A percentile compares a stretch with the other conserved stretches of the same genome.
These are phyloP conservation scores for Ricordea florida DNA, from an alignment of 92 coral and sea anemone species.

Conservation along the genomic window DNA sequence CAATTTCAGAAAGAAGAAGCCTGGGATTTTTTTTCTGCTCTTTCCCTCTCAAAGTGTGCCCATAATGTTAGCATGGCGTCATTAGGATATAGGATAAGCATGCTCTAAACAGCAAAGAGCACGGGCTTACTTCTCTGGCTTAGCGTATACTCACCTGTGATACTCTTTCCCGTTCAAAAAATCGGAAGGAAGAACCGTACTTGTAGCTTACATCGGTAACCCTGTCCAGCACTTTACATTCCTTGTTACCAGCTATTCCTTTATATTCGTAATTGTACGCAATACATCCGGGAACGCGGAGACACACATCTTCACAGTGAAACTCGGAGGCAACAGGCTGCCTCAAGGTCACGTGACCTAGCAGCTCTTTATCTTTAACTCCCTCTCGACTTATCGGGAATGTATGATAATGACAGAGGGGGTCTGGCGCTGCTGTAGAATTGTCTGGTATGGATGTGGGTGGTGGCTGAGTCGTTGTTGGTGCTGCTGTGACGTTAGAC, in stretches of 20 bases:
- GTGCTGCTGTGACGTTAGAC: too few relatives aligned
- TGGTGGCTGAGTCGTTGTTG: not conserved
- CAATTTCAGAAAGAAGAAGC: too few relatives aligned
- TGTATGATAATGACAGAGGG: not conserved
- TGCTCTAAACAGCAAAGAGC: not conserved
- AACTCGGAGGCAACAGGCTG: constrained; percentile 45
- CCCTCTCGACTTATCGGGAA: constrained; percentile 35
- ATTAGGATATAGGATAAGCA: not conserved
- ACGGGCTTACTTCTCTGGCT: too few relatives aligned
- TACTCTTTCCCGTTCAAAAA: constrained; percentile 47
- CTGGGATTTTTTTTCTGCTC: too few relatives aligned
- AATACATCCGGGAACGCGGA: constrained; percentile 31
- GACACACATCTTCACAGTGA: constrained; percentile 55
- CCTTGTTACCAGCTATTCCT: not conserved
- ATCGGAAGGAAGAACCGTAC: constrained; percentile 21
- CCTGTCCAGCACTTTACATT: constrained; percentile 35
- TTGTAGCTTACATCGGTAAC: not conserved
- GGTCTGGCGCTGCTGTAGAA: not conserved
- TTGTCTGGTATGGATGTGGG: too few relatives aligned
- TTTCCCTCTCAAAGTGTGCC: too few relatives aligned
- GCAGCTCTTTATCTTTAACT: constrained; percentile 15
- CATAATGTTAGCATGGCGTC: too few relatives aligned
- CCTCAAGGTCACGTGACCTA: constrained; percentile 30
- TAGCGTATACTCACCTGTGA: constrained; percentile 29
- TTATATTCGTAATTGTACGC: constrained; percentile 49